Percentiles rank a stretch among this genome's conserved stretches.
Conservation (phyloP, 2,888 invertebrate genomes). For the Idaea dimidiata region DNA sequence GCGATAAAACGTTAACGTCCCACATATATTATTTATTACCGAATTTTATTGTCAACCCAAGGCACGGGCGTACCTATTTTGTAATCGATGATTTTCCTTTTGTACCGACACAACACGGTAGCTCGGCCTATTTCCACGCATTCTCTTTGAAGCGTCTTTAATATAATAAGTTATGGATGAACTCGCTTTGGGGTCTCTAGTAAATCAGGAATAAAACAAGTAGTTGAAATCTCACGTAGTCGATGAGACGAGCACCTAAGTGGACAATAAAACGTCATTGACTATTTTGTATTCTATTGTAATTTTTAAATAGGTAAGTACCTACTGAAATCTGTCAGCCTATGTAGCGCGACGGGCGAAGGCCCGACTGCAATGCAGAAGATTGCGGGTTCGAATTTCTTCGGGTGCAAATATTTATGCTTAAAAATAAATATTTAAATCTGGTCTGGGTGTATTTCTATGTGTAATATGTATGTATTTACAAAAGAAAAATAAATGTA, state of each 20-base stretch:
- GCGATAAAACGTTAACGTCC: conserved; percentile 42
- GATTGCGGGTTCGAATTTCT: no score
- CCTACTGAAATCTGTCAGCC: no score
- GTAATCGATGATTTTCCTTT: conserved; percentile 28
- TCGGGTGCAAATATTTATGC: no score
- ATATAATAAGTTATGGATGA: background rate
- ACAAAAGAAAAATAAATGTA: no score
- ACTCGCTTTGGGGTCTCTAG: background rate
- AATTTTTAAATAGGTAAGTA: no score
- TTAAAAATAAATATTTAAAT: no score
- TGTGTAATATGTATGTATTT: no score
- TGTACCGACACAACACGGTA: conserved; percentile 12
- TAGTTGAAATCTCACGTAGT: background rate
- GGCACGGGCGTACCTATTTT: conserved; percentile 24
- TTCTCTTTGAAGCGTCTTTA: background rate
- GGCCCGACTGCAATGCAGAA: no score
- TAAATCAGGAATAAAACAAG: background rate
- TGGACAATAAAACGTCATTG: background rate
- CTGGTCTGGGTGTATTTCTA: no score
- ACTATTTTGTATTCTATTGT: background rate
- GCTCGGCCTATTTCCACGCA: background rate
- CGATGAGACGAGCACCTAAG: no score
- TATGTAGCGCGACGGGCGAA: no score
- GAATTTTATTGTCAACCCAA: conserved; percentile 41
- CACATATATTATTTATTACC: conserved; percentile 45